Percentiles rank a stretch among this genome's conserved stretches.
Conservation (phyloP, 1,140 invertebrate genomes). For the Oedothorax gibbosus region DNA sequence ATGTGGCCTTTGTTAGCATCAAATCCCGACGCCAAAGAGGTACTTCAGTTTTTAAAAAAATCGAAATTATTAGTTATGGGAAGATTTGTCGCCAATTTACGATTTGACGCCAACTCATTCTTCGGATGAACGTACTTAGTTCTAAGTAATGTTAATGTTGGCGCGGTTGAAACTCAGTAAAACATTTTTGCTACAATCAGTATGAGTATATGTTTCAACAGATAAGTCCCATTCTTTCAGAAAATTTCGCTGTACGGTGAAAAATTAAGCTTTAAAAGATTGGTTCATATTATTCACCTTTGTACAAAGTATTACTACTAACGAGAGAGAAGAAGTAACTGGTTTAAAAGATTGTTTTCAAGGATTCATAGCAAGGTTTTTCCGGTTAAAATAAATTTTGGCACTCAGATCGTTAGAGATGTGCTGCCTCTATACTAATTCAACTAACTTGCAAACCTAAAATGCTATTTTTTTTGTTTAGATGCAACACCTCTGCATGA, state of each 20-base stretch:
- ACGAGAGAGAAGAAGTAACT: neutral
- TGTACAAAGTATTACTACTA: neutral
- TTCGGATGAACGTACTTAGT: neutral
- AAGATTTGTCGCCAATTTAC: neutral
- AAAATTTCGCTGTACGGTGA: no score
- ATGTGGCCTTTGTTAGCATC: neutral
- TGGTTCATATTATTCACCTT: neutral
- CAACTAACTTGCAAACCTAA: neutral
- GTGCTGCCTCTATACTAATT: neutral
- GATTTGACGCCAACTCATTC: neutral
- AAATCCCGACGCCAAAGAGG: conserved; percentile 14
- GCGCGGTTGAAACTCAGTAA: neutral
- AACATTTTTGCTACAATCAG: neutral
- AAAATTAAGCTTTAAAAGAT: no score
- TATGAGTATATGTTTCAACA: no score
- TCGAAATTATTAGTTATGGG: neutral
- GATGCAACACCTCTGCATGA: conserved; percentile 30
- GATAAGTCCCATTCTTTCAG: no score
- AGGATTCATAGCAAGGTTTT: neutral
- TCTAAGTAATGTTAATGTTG: neutral
- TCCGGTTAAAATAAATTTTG: neutral
- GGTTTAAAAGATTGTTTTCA: neutral
- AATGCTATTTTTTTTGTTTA: neutral
- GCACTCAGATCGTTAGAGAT: neutral
- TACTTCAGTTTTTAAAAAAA: neutral